These are phyloP conservation scores for Epizoanthus illoricatus DNA, from an alignment of 92 coral and sea anemone genomes.

Conservation along the genomic window DNA sequence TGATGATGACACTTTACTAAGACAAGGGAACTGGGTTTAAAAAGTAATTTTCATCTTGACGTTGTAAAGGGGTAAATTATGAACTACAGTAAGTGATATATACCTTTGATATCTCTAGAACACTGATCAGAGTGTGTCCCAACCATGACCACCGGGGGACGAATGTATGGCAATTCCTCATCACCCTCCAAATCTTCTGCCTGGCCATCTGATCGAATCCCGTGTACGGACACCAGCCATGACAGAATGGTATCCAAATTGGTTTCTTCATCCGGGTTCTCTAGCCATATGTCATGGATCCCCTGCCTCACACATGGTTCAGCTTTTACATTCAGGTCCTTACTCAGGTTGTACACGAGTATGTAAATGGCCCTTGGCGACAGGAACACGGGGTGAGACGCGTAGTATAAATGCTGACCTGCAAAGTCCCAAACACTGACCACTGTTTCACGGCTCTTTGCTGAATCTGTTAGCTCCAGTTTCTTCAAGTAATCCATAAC, in stretches of 20 bases:
- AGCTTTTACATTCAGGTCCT: slow-evolving; percentile 67
- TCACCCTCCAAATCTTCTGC: too few relatives aligned
- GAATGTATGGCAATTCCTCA: too few relatives aligned
- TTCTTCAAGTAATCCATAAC: slow-evolving; percentile 58
- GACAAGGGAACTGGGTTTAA: too few relatives aligned
- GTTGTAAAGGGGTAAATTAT: too few relatives aligned
- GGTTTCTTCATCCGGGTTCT: slow-evolving; percentile 70
- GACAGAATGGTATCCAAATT: slow-evolving; percentile 80
- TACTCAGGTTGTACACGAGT: slow-evolving; percentile 80
- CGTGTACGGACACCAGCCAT: slow-evolving; percentile 44
- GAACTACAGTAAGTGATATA: too few relatives aligned
- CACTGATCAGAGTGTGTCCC: too few relatives aligned
- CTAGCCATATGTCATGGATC: slow-evolving; percentile 62
- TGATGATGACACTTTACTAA: too few relatives aligned
- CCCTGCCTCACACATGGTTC: slow-evolving; percentile 89
- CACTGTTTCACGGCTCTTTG: slow-evolving; percentile 54
- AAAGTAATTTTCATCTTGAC: too few relatives aligned
- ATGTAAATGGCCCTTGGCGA: slow-evolving; percentile 78
- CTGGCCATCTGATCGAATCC: too few relatives aligned
- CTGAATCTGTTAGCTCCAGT: slow-evolving; percentile 37
- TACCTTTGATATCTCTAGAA: too few relatives aligned
- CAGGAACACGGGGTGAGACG: slow-evolving; percentile 85
- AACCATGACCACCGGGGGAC: too few relatives aligned
- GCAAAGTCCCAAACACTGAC: slow-evolving; percentile 90
- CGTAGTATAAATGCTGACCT: slow-evolving; percentile 87